Evolutionary conservation across 2,888 invertebrate species (phyloP), one percentile per base, ranked within the genome.

Genomic region (Ceriagrion tenellum): DNA sequence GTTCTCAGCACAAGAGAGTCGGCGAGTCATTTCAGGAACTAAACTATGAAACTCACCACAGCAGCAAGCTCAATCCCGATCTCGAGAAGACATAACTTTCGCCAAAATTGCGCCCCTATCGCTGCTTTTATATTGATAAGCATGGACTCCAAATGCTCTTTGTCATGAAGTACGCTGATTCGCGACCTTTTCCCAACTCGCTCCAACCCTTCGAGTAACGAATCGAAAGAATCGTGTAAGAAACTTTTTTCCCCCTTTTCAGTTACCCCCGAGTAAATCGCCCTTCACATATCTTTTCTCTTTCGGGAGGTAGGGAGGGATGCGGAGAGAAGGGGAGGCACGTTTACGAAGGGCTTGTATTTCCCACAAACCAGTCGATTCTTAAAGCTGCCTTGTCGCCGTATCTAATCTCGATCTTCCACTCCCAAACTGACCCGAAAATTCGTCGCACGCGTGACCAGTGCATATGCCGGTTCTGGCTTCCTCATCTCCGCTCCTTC

Each of bases 381-480:
- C 30, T 35, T 81, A 69, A 47, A 35, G 81, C 26, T 18, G 30
- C 35, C 81, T 81, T 81, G 30, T 81, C 81, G 81, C 81, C 13
- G 10, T 81, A 81, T 81, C 81, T 81, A 81, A 81, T 81, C 81
- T 81, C 35, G 0, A 81, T 81, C 81, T 81, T 26, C 81, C 30
- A 81, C 81, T 81, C 35, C 35, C 35, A 35, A 23, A 35, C 35
- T 16, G 16, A 35, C 69, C 69, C 23, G 10, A 81, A 81, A 81
- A 81, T 81, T 81, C 81, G 30, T 30, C 12, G 81, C 81, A 30
- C 81, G 81, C 81, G 81, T 81, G 81, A 81, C 81, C 81, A 35
- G 16, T 35, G 81, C 81, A 35, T 81, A 81, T 35, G 26, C 81
- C 35, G 30, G 12, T 69, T 69, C 26, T 8, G 81, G 81, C 13